A percentile compares a stretch with the other conserved stretches of the same genome.
Conservation (phyloP, 2,797 vertebrate species). For the Chelidonichthys spinosus region DNA sequence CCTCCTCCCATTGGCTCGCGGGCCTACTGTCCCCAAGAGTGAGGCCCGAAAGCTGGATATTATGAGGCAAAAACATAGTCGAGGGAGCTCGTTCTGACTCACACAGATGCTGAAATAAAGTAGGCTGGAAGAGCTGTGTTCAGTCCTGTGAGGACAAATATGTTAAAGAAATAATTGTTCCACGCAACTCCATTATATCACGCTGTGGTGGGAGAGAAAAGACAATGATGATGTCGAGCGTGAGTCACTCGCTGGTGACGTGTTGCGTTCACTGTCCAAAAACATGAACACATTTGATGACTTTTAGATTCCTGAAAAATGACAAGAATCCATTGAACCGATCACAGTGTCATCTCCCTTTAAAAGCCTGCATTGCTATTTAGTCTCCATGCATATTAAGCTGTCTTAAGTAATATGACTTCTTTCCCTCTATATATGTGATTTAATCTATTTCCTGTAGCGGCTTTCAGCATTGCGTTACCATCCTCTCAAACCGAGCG, state of each 20-base stretch:
- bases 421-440: constrained; percentile 9
- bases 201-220: not conserved
- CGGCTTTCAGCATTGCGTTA: constrained; percentile 35
- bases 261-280: not conserved
- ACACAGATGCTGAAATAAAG: constrained; percentile 10
- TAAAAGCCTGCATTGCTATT: no score
- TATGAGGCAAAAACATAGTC: no score
- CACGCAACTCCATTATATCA: not conserved
- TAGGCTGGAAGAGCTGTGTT: constrained; percentile 20
- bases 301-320: constrained; percentile 21
- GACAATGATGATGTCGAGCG: not conserved
- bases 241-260: not conserved
- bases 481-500: constrained; percentile 18
- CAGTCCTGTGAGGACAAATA: not conserved
- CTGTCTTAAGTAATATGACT: not conserved
- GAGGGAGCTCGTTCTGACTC: not conserved
- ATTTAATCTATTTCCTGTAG: constrained; percentile 30
- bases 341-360: not conserved
- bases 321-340: not conserved
- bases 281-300: no score
- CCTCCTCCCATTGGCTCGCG: not conserved
- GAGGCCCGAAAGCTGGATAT: not conserved
- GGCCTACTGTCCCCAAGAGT: not conserved
- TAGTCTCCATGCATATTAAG: constrained; percentile 17
- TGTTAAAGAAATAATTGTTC: not conserved